Conservation (phyloP, 2,113 vertebrate species). For the Manacus vitellinus region DNA sequence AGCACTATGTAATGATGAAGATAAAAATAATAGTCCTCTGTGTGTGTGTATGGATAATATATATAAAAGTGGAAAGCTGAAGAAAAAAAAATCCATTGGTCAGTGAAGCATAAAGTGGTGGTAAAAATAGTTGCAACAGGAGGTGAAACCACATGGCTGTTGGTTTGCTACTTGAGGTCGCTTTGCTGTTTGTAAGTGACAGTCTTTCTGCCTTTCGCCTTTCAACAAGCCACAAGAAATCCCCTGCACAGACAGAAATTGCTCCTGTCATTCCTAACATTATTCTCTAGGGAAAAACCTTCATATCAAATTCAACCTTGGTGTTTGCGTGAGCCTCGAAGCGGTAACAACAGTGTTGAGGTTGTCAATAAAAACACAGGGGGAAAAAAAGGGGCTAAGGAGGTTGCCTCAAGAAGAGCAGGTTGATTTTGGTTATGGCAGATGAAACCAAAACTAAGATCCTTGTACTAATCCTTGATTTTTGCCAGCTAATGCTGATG, state of each 20-base stretch:
- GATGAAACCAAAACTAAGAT: not conserved
- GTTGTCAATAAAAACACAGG: not conserved
- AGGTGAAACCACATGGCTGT: constrained; percentile 40
- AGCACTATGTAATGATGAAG: constrained; percentile 65
- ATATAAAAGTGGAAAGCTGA: constrained; percentile 67
- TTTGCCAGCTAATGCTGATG: not conserved
- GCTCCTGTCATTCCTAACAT: not conserved
- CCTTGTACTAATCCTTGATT: not conserved
- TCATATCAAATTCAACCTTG: not conserved
- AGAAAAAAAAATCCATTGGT: constrained; percentile 66
- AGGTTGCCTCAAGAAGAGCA: not conserved
- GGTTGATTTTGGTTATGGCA: not conserved
- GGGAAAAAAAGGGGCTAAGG: not conserved
- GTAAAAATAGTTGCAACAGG: constrained; percentile 70
- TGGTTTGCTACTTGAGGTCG: not conserved
- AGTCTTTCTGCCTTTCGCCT: not conserved
- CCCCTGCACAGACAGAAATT: not conserved
- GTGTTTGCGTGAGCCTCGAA: not conserved
- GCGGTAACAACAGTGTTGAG: not conserved
- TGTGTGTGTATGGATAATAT: not conserved
- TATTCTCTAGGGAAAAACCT: not conserved
- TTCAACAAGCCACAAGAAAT: not conserved
- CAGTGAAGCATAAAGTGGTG: constrained; percentile 68
- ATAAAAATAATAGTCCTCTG: constrained; percentile 64
- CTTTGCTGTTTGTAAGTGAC: not conserved